Evolutionary conservation across 2,113 vertebrate species (phyloP).

Genomic region (Hypomesus transpacificus): DNA sequence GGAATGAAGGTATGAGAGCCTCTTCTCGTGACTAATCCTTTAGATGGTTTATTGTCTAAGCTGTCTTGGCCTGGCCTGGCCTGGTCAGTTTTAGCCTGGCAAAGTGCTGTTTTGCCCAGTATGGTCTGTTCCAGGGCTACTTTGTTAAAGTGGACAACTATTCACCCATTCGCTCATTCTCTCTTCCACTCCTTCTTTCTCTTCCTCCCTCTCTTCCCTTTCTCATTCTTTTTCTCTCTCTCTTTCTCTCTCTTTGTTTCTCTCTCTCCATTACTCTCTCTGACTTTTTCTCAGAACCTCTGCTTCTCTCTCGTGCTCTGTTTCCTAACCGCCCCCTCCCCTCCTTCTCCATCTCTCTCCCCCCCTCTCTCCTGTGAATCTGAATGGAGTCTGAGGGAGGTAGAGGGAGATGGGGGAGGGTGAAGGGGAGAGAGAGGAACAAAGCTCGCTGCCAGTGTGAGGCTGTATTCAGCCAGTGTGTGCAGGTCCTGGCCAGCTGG

Average conservation of each 20-base stretch:
- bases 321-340: not conserved
- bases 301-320: not conserved
- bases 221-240: no score
- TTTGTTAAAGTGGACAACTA: no score
- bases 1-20: no score
- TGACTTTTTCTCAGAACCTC: slow-evolving; percentile 16
- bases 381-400: slow-evolving; percentile 20
- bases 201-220: no score
- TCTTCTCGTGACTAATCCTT: no score
- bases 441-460: slow-evolving; percentile 35
- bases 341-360: slow-evolving; percentile 26
- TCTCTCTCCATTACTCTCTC: not conserved
- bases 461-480: slow-evolving; percentile 44
- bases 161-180: not conserved
- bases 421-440: slow-evolving; percentile 13
- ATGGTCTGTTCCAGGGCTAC: no score
- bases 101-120: no score
- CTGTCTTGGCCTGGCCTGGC: no score
- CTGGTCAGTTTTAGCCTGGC: no score
- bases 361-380: slow-evolving; percentile 1
- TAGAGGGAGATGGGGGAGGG: slow-evolving; percentile 20
- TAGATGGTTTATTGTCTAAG: no score
- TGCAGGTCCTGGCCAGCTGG: slow-evolving; percentile 47
- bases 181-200: no score
- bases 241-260: no score